Conservation (phyloP, 2,797 vertebrate species). For the Scomberomorus guttatus region DNA sequence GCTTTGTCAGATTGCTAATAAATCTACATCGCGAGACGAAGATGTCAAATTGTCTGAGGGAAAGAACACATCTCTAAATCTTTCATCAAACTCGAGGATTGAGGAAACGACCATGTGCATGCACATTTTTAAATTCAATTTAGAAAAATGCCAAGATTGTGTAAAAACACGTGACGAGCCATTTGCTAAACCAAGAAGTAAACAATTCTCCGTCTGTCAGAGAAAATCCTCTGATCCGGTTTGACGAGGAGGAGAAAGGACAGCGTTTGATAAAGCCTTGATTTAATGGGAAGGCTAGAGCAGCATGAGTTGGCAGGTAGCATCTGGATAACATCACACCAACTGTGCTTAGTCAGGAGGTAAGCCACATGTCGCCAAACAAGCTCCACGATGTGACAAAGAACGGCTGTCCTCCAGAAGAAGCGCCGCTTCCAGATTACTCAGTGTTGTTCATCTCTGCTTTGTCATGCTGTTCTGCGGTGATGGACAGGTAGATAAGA, state of each 20-base stretch:
- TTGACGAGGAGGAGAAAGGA: constrained; percentile 26
- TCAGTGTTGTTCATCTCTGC: constrained; percentile 31
- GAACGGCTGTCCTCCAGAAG: constrained; percentile 53
- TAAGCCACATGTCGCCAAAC: constrained; percentile 33
- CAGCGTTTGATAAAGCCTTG: background rate
- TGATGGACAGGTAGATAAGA: constrained; percentile 72
- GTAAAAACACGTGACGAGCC: constrained; percentile 16
- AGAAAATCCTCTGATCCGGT: constrained; percentile 34
- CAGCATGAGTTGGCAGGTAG: constrained; percentile 45
- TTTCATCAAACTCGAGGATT: constrained; percentile 37
- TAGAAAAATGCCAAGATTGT: constrained; percentile 22
- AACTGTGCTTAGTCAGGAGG: constrained; percentile 44
- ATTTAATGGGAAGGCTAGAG: constrained; percentile 21
- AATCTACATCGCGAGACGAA: constrained; percentile 41
- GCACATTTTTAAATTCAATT: constrained; percentile 38
- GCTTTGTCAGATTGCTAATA: constrained; percentile 50
- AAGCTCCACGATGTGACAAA: constrained; percentile 47
- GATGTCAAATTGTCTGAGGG: constrained; percentile 44
- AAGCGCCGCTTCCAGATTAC: constrained; percentile 44
- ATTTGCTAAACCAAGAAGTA: constrained; percentile 38
- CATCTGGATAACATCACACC: constrained; percentile 65
- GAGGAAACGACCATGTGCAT: constrained; percentile 22
- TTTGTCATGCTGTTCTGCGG: constrained; percentile 39
- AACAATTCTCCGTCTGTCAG: constrained; percentile 40
- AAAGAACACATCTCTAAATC: constrained; percentile 20